Conservation (phyloP, 2,888 invertebrate genomes). For the Noctua comes region DNA sequence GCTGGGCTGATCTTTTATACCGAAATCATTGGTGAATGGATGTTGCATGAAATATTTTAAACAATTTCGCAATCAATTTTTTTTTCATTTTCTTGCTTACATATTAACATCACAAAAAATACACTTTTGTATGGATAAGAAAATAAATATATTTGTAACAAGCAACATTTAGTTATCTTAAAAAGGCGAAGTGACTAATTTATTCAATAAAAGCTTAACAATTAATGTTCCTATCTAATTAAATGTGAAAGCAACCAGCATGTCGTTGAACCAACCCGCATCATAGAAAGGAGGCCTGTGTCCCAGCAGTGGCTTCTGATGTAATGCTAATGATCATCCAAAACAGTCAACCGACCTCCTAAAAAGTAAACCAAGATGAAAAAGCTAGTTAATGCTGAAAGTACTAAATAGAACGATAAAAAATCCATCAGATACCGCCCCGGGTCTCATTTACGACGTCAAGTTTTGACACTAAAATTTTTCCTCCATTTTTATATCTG, state of each 20-base stretch:
- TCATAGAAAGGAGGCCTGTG: not conserved
- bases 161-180: too few species aligned
- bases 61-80: too few species aligned
- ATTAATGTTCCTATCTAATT: not conserved
- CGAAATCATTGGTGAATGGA: too few species aligned
- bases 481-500: slow-evolving; percentile 52
- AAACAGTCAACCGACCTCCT: not conserved
- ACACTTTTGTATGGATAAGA: too few species aligned
- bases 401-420: slow-evolving; percentile 58
- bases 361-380: slow-evolving; percentile 44
- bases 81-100: too few species aligned
- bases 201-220: not conserved
- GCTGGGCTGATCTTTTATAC: too few species aligned
- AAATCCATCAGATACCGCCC: slow-evolving; percentile 57
- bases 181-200: too few species aligned
- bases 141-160: too few species aligned
- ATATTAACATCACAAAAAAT: not conserved
- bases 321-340: not conserved
- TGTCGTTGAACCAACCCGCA: not conserved
- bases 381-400: slow-evolving; percentile 49
- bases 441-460: slow-evolving; percentile 57
- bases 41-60: too few species aligned
- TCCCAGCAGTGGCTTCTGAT: not conserved
- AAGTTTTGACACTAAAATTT: slow-evolving; percentile 61
- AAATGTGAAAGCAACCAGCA: not conserved